Evolutionary conservation across 2,888 invertebrate species (phyloP), one percentile per base, ranked within the genome.

Genomic region (Luffia ferchaultella): DNA sequence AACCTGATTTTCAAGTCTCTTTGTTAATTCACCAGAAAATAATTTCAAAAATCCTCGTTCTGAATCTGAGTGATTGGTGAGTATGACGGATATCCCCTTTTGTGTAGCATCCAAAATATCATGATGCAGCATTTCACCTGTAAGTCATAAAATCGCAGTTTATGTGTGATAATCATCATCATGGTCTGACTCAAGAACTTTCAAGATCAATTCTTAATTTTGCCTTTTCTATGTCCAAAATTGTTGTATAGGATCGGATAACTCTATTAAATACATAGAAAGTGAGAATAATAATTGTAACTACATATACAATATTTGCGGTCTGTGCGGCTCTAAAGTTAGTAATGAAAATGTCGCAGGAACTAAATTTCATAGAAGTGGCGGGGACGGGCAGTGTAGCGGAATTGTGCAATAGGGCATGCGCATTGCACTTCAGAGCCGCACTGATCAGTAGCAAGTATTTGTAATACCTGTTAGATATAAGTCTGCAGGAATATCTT

Each of bases 1-100:
- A 9, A 91, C 86, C 51, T 85, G 65, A 52, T 87, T 79, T 1
- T 85, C 71, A 52, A 85, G 61, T 58, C 65, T 60, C 53, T 57
- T 57, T 46, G 64, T 58, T 54, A 87, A 65, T 55, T 77, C 59
- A 0, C 61, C 54, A 17, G 74, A 66, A 55, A 96, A 91, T 9
- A 72, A 72, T 42, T 75, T 78, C 2, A 97, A 79, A 68, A 90
- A 98, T 2, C 97, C 96, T 54, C 97, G 86, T 73, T 98, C 98
- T 0, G 96, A 95, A 76, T 97, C 95, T 42, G 93, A 95, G 73
- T 98, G 97, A 71, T 97, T 96, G 56, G 94, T 94, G 16, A 97
- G 80, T 62, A 97, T 91, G 0, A 97, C 96, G 51, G 89, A 88
- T 16, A 87, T 87, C 20, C 92, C 91, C 50, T 86, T 88, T 61